These are phyloP conservation scores for Abscondita cerata DNA, from an alignment of 2,888 invertebrate species.

Conservation along the genomic window DNA sequence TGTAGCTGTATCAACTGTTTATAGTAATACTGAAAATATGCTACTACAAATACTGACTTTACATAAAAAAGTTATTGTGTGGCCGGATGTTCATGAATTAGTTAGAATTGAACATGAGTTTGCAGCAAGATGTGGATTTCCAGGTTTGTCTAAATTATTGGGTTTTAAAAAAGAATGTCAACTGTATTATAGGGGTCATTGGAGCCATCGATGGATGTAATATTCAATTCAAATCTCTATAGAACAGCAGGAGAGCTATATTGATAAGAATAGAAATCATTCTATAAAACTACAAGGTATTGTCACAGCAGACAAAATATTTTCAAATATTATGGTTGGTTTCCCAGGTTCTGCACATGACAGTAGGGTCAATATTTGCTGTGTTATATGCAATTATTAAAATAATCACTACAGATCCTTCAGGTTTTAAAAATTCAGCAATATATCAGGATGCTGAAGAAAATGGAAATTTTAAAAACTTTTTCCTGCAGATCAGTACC, in stretches of 20 bases:
- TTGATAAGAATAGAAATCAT: slow-evolving; percentile 1
- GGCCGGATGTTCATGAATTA: slow-evolving; percentile 1
- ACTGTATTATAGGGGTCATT: no score
- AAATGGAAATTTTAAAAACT: slow-evolving; percentile 1
- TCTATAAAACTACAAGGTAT: slow-evolving; percentile 6
- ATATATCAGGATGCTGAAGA: background rate
- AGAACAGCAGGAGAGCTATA: slow-evolving; percentile 1
- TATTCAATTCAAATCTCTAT: slow-evolving; percentile 2
- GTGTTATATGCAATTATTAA: no score
- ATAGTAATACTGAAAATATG: no score
- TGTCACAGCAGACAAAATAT: no score
- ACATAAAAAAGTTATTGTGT: slow-evolving; percentile 2
- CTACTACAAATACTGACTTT: no score
- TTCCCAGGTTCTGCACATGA: no score
- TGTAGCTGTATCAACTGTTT: no score
- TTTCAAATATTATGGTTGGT: no score
- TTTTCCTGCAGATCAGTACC: background rate
- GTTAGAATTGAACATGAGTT: background rate
- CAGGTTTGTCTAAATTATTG: background rate
- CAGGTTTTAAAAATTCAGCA: slow-evolving; percentile 3
- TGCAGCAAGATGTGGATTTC: background rate
- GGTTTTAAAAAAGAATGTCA: no score
- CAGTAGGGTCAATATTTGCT: no score
- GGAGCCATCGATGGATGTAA: slow-evolving; percentile 1
- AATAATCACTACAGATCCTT: slow-evolving; percentile 5